Conservation (phyloP, 2,797 vertebrate genomes). For the Lindbergichthys nudifrons region DNA sequence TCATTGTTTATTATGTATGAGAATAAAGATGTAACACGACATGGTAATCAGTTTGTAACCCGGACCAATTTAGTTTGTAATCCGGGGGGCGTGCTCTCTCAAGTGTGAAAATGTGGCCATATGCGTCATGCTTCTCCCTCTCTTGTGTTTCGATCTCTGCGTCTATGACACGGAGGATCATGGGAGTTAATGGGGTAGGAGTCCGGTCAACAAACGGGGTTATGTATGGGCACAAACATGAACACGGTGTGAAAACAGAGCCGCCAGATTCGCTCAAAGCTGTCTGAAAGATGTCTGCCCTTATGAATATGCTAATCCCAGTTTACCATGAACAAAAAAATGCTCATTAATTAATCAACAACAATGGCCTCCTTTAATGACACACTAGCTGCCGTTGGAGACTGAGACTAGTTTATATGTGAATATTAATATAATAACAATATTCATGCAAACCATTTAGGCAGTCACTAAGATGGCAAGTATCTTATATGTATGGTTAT, state of each 20-base stretch:
- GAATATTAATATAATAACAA: conserved; percentile 26
- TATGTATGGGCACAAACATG: conserved; percentile 82
- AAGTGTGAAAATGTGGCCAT: conserved; percentile 81
- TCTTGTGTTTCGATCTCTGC: conserved; percentile 36
- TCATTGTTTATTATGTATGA: conserved; percentile 78
- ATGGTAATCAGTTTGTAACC: conserved; percentile 84
- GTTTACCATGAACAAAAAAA: conserved; percentile 77
- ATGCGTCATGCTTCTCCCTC: conserved; percentile 54
- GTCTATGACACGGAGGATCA: conserved; percentile 77
- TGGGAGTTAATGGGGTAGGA: conserved; percentile 80
- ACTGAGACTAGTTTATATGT: conserved; percentile 38
- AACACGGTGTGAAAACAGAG: conserved; percentile 82
- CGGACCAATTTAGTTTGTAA: conserved; percentile 78
- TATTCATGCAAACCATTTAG: conserved; percentile 34
- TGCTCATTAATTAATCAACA: conserved; percentile 85
- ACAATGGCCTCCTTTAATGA: conserved; percentile 83
- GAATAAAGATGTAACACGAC: conserved; percentile 80
- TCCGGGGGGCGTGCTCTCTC: conserved; percentile 77
- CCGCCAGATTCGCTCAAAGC: conserved; percentile 81
- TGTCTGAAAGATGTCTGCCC: conserved; percentile 85
- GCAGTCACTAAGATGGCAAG: background rate
- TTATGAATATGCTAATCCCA: conserved; percentile 89
- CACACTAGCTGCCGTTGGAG: conserved; percentile 60
- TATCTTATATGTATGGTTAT: background rate
- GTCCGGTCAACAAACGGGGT: conserved; percentile 82